Percentiles rank a stretch among this genome's conserved stretches.
These are phyloP conservation scores for Morpho deidamia DNA, from an alignment of 2,888 invertebrate genomes.

Conservation along the genomic window DNA sequence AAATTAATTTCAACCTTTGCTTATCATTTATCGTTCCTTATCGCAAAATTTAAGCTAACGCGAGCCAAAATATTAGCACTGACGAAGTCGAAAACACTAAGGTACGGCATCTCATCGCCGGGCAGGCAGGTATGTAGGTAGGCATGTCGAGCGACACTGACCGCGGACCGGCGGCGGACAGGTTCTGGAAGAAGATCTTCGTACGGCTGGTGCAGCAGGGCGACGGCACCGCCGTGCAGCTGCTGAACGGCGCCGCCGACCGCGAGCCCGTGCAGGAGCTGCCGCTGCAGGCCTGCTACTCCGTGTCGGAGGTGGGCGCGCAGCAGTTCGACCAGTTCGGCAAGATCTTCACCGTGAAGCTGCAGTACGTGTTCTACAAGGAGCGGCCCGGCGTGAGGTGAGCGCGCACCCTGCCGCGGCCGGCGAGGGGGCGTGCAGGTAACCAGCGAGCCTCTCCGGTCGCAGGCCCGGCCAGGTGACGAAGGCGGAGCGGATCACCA, in stretches of 20 bases:
- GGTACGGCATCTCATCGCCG: too few relatives aligned
- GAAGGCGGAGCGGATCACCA: conserved; percentile 94
- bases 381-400: conserved; percentile 94
- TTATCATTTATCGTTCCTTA: too few relatives aligned
- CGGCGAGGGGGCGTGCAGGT: background rate
- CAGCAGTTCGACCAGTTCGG: conserved; percentile 99
- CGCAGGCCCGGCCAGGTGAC: conserved; percentile 92
- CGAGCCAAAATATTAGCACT: too few relatives aligned
- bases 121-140: too few relatives aligned
- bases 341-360: conserved; percentile 98
- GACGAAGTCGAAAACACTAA: too few relatives aligned
- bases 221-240: conserved; percentile 91
- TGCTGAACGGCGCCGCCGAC: conserved; percentile 89
- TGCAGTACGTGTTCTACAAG: conserved; percentile 98
- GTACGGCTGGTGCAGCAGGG: conserved; percentile 88
- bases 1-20: too few relatives aligned
- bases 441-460: background rate
- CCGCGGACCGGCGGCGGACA: conserved; percentile 28
- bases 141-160: background rate
- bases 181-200: conserved; percentile 98
- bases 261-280: conserved; percentile 97
- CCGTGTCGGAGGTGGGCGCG: conserved; percentile 94
- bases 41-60: too few relatives aligned
- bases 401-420: background rate
- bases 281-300: conserved; percentile 95